phyloP scores from a whole-genome alignment of 2,888 invertebrate species.

The Troides aeacus region DNA sequence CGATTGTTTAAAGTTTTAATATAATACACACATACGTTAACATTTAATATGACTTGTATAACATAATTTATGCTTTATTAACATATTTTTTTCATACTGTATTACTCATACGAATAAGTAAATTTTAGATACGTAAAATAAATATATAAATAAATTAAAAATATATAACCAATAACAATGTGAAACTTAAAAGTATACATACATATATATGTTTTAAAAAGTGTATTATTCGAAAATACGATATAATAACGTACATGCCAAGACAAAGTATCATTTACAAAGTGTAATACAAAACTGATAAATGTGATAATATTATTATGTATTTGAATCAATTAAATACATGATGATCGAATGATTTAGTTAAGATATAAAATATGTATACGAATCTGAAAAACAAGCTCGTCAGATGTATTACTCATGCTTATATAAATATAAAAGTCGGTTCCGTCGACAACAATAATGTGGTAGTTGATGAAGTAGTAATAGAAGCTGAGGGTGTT shows the following conservation, averaged over 20 bases:
- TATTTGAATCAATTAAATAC: slow-evolving; percentile 44
- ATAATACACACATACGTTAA: too few species aligned
- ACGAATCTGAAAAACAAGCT: slow-evolving; percentile 48
- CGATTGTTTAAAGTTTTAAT: too few species aligned
- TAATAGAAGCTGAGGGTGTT: slow-evolving; percentile 26
- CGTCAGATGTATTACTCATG: slow-evolving; percentile 46
- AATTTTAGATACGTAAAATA: slow-evolving; percentile 29
- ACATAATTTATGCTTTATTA: background rate
- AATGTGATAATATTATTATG: slow-evolving; percentile 44
- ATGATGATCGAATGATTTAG: slow-evolving; percentile 46
- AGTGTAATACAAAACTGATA: slow-evolving; percentile 47
- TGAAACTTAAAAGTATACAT: slow-evolving; percentile 31
- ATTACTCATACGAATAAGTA: background rate
- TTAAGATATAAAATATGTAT: slow-evolving; percentile 40
- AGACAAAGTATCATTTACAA: slow-evolving; percentile 46
- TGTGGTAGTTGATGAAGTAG: slow-evolving; percentile 32
- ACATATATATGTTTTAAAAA: slow-evolving; percentile 24
- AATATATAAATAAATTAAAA: slow-evolving; percentile 24
- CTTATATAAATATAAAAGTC: slow-evolving; percentile 40
- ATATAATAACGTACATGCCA: slow-evolving; percentile 60
- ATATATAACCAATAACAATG: slow-evolving; percentile 25
- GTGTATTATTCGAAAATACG: slow-evolving; percentile 31
- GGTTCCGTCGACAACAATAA: slow-evolving; percentile 27
- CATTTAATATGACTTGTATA: background rate
- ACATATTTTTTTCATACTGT: slow-evolving; percentile 1